Conservation (phyloP, 2,888 invertebrate species). For the Autographa gamma region DNA sequence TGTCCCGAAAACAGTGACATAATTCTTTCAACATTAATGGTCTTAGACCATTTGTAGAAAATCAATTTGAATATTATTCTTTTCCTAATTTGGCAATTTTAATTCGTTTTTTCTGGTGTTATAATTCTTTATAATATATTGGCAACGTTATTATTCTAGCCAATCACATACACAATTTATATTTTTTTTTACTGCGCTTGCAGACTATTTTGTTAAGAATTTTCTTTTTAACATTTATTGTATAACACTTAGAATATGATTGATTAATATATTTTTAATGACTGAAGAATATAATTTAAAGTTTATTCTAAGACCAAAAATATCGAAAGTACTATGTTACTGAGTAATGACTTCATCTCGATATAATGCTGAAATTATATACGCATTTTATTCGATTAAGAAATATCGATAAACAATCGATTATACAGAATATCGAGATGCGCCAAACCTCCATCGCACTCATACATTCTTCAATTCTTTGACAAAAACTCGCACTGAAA, state of each 20-base stretch:
- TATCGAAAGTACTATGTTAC: slow-evolving; percentile 46
- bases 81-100: slow-evolving; percentile 34
- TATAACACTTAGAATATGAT: neutral
- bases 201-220: neutral
- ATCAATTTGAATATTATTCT: slow-evolving; percentile 6
- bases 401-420: slow-evolving; percentile 32
- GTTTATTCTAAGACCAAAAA: slow-evolving; percentile 39
- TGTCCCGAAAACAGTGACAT: slow-evolving; percentile 29
- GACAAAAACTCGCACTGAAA: slow-evolving; percentile 28
- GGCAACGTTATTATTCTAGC: neutral
- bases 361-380: slow-evolving; percentile 12
- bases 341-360: slow-evolving; percentile 27
- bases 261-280: neutral
- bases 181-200: neutral
- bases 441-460: slow-evolving; percentile 14
- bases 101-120: neutral
- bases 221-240: too few relatives aligned
- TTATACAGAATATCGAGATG: slow-evolving; percentile 38
- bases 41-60: slow-evolving; percentile 17
- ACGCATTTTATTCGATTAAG: slow-evolving; percentile 19
- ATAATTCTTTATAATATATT: neutral
- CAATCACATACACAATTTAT: neutral
- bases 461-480: slow-evolving; percentile 12
- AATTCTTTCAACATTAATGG: slow-evolving; percentile 36
- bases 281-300: neutral